Conservation (phyloP, 2,113 vertebrate species). For the Lophura nycthemera region DNA sequence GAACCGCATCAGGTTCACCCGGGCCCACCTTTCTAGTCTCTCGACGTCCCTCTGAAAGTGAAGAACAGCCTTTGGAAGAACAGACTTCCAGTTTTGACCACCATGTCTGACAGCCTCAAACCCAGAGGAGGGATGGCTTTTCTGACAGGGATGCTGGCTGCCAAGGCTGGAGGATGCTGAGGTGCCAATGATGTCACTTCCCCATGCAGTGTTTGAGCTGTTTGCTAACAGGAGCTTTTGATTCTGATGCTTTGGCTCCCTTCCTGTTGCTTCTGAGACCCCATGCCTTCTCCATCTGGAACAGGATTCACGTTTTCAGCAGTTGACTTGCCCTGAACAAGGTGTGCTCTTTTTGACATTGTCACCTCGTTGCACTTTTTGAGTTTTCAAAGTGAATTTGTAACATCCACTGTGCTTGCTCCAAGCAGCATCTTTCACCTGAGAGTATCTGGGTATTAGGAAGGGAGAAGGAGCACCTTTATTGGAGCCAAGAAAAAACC, state of each 20-base stretch:
- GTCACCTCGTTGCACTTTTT: neutral
- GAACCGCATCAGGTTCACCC: too few relatives aligned
- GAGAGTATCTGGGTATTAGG: neutral
- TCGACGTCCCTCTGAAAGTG: too few relatives aligned
- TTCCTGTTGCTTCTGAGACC: neutral
- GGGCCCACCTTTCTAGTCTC: too few relatives aligned
- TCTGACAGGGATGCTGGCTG: neutral
- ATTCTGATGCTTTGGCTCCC: neutral
- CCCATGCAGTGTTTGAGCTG: neutral
- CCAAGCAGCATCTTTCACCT: neutral
- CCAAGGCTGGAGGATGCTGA: neutral
- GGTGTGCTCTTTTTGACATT: constrained; percentile 10
- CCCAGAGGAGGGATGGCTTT: neutral
- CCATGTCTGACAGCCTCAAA: neutral
- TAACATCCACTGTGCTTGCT: neutral
- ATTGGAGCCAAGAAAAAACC: neutral
- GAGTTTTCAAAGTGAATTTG: constrained; percentile 1
- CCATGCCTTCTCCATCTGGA: neutral
- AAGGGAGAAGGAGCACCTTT: neutral
- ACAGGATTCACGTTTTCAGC: neutral
- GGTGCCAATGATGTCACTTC: rapidly evolving
- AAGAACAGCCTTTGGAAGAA: neutral
- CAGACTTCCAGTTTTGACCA: neutral
- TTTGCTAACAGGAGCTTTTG: neutral
- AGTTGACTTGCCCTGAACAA: neutral